Conservation (phyloP, 2,797 vertebrate genomes). For the Chloroceryle amazona region DNA sequence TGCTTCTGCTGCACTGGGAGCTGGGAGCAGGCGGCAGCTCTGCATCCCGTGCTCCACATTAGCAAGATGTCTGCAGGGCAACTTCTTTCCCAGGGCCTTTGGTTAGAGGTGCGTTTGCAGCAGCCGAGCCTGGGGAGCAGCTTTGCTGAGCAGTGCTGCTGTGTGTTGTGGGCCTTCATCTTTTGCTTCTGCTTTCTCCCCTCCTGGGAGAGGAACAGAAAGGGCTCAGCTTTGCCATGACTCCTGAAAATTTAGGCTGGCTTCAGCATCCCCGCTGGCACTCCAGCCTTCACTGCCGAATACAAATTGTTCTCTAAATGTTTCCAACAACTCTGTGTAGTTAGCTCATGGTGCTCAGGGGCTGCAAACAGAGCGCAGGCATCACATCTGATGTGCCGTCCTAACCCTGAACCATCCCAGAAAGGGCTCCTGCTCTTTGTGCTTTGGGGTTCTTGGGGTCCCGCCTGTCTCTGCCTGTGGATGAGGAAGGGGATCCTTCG, state of each 20-base stretch:
- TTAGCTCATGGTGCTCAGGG: neutral
- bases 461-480: fast-evolving
- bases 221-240: neutral
- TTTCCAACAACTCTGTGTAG: neutral
- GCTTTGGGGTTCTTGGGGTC: fast-evolving
- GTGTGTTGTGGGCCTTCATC: neutral
- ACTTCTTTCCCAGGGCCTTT: neutral
- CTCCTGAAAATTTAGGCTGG: neutral
- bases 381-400: neutral
- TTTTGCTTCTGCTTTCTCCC: neutral
- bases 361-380: fast-evolving
- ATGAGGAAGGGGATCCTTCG: fast-evolving
- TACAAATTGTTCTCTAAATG: neutral
- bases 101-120: neutral
- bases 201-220: fast-evolving
- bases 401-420: neutral
- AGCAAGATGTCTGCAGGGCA: fast-evolving
- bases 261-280: neutral
- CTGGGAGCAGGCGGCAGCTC: neutral
- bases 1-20: fast-evolving
- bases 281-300: neutral
- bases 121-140: neutral
- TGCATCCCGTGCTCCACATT: fast-evolving
- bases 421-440: fast-evolving
- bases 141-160: neutral